Evolutionary conservation across 2,888 invertebrate species (phyloP).

Genomic region (Aquatica leii): DNA sequence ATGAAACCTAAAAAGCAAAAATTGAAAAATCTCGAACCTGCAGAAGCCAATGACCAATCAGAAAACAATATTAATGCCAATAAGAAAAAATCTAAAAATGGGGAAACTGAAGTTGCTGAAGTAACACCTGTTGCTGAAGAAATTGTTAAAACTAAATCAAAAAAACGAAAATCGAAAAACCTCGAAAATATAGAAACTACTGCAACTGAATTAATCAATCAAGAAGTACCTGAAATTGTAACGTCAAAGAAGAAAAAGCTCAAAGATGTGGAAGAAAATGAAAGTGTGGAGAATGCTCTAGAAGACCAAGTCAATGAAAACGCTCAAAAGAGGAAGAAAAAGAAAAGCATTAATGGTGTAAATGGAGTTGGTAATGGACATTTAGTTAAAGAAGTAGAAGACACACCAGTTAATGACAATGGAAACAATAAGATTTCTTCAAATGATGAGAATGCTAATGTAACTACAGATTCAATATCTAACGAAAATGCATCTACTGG

Average conservation of each 20-base stretch:
- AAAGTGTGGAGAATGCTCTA: conserved; percentile 17
- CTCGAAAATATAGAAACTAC: not conserved
- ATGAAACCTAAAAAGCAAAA: not conserved
- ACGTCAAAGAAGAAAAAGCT: not conserved
- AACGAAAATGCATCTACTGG: conserved; percentile 13
- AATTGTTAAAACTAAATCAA: conserved; percentile 6
- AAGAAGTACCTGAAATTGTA: no score
- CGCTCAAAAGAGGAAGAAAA: conserved; percentile 18
- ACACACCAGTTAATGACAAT: conserved; percentile 19
- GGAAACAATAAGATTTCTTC: not conserved
- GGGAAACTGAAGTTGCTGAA: not conserved
- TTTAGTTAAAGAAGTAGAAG: conserved; percentile 17
- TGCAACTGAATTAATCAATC: not conserved
- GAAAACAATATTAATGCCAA: not conserved
- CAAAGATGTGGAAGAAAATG: conserved; percentile 14
- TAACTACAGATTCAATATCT: conserved; percentile 9
- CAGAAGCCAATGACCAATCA: not conserved
- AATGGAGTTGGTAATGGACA: not conserved
- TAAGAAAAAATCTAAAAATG: conserved; percentile 2
- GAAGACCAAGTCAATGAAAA: not conserved
- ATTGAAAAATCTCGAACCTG: not conserved
- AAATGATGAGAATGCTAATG: conserved; percentile 9
- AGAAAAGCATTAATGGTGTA: conserved; percentile 15
- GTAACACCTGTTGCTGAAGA: not conserved
- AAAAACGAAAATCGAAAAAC: not conserved